Evolutionary conservation across 1,140 invertebrate genomes (phyloP), one percentile per base, ranked within the genome.

Genomic region (Parapsyche elsis): DNA sequence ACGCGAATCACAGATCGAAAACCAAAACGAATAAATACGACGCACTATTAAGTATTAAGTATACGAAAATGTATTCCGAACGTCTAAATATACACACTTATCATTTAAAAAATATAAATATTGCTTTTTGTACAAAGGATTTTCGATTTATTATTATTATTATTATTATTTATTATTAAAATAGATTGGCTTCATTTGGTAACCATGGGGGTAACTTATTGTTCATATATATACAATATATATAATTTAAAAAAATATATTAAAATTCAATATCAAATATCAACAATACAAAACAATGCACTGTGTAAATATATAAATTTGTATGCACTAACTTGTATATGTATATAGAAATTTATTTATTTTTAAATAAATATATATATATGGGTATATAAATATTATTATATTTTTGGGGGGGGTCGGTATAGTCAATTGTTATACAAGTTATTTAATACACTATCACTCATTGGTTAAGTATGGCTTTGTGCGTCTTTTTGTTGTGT

Each of bases 341-440:
- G 24, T 67, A 67, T 23, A 67, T 67, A 67, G 14, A 67, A 24
- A 67, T 67, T 24, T 67, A 67, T 67, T 23, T 67, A 67, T 67
- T 67, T 67, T 10, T 67, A 26, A 26, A 73, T 73, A 67, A 23
- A 67, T 67, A 67, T 23, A 67, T 30, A 38, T n/a, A n/a, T n/a
- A n/a, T n/a, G n/a, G n/a, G n/a, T n/a, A n/a, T n/a, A n/a, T n/a
- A n/a, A n/a, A n/a, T n/a, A n/a, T n/a, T n/a, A n/a, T n/a, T n/a
- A n/a, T n/a, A n/a, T n/a, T n/a, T 38, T 38, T 38, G 30, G 30
- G 30, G 1, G 30, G 30, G 30, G 7, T 1, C 2, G 30, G 30
- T 7, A 7, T 38, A 7, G 7, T 38, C 7, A 38, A 38, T 4
- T 38, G 30, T 38, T 38, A 38, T 38, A 38, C 7, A 38, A 38